Conservation (phyloP, 2,797 vertebrate species). For the Coracias cyanogaster region DNA sequence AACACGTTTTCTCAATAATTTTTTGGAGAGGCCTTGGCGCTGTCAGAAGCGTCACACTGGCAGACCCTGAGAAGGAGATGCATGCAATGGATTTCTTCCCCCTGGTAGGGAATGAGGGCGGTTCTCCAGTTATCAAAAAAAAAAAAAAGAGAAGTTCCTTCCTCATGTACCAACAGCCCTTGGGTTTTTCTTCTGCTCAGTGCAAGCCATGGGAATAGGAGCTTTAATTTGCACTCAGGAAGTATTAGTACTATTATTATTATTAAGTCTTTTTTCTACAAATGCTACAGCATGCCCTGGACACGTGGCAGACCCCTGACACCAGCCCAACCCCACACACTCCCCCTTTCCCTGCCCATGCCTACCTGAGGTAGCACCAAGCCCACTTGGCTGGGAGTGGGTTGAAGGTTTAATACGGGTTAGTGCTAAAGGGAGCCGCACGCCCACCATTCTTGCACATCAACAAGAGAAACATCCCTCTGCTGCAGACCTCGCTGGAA, state of each 20-base stretch:
- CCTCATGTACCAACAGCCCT: fast-evolving
- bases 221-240: neutral
- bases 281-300: neutral
- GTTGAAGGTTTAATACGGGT: neutral
- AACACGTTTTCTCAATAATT: too few species aligned
- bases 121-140: neutral
- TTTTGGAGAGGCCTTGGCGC: neutral
- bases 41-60: neutral
- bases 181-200: neutral
- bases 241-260: neutral
- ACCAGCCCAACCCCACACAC: neutral
- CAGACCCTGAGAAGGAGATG: neutral
- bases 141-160: neutral
- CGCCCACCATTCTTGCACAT: neutral
- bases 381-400: neutral
- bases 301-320: neutral
- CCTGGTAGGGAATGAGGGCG: fast-evolving
- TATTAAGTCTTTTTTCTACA: too few species aligned
- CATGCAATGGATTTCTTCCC: neutral
- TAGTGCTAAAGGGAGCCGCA: neutral
- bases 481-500: neutral
- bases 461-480: neutral
- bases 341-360: neutral
- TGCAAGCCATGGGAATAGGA: neutral
- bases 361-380: neutral